Conservation (phyloP, 2,888 invertebrate genomes). For the Oligia fasciuncula region DNA sequence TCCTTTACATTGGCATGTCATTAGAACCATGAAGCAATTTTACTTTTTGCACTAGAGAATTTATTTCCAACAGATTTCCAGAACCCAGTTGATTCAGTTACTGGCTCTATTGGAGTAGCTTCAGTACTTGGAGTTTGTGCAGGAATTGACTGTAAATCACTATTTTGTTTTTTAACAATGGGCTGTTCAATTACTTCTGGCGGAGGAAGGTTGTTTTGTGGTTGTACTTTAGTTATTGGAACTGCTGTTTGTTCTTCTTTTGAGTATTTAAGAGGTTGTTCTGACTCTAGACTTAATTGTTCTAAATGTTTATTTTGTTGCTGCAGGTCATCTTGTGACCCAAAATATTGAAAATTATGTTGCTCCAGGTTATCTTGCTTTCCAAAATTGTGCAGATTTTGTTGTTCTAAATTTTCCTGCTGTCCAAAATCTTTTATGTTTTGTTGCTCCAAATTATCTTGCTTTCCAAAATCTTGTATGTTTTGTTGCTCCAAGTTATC, state of each 20-base stretch:
- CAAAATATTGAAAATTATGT: conserved; percentile 49
- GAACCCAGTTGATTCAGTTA: conserved; percentile 86
- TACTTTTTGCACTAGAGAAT: conserved; percentile 87
- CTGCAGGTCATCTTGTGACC: conserved; percentile 48
- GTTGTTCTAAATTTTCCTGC: conserved; percentile 19
- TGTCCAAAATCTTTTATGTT: conserved; percentile 9
- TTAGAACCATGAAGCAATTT: conserved; percentile 88
- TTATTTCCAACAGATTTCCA: conserved; percentile 90
- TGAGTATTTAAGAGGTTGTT: conserved; percentile 28
- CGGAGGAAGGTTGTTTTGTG: conserved; percentile 1
- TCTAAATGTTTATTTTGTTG: conserved; percentile 60
- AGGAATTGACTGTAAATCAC: conserved; percentile 25
- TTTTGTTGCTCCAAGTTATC: conserved; percentile 24
- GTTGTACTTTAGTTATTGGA: conserved; percentile 18
- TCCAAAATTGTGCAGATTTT: conserved; percentile 18
- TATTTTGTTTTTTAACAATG: conserved; percentile 38
- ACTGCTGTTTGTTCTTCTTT: conserved; percentile 33
- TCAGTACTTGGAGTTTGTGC: conserved; percentile 20
- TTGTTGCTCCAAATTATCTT: conserved; percentile 22
- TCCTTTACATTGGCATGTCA: conserved; percentile 51
- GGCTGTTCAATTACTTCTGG: conserved; percentile 36
- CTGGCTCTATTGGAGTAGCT: conserved; percentile 66
- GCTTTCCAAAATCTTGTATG: conserved; percentile 6
- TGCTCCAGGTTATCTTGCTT: not conserved
- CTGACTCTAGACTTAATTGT: conserved; percentile 19